Percentiles rank a stretch among this genome's conserved stretches.
These are phyloP conservation scores for Heliothis peltigera DNA, from an alignment of 2,888 invertebrate species.

Conservation along the genomic window DNA sequence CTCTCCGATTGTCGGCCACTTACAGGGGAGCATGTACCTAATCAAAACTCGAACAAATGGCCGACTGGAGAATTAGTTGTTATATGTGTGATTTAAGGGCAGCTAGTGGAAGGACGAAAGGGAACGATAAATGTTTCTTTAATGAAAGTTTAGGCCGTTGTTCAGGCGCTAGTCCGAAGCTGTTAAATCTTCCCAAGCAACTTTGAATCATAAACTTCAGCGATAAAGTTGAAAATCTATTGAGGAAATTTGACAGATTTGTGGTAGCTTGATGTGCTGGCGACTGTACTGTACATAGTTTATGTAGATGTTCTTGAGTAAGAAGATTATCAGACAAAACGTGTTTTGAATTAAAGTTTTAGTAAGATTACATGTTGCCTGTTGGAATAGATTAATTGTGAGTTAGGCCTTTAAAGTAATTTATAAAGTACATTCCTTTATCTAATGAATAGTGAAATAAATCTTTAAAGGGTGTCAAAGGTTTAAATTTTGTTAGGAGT, in stretches of 20 bases:
- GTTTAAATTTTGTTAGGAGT: too few species aligned
- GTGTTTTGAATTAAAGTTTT: constrained; percentile 23
- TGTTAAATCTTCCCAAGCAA: too few species aligned
- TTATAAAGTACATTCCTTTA: too few species aligned
- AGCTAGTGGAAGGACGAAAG: constrained; percentile 53
- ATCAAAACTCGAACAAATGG: constrained; percentile 64
- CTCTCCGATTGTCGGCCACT: constrained; percentile 68
- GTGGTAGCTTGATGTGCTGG: too few species aligned
- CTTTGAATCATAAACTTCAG: too few species aligned
- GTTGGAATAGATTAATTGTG: too few species aligned
- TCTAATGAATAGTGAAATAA: too few species aligned
- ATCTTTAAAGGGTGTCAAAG: too few species aligned
- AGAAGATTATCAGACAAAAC: constrained; percentile 18
- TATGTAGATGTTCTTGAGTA: constrained; percentile 44
- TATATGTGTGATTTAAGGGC: constrained; percentile 59
- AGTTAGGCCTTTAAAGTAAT: too few species aligned
- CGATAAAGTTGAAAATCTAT: too few species aligned
- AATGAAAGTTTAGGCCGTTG: constrained; percentile 51
- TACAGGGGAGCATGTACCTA: constrained; percentile 60
- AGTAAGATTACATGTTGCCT: not conserved
- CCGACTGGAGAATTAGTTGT: constrained; percentile 56
- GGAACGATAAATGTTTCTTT: constrained; percentile 61
- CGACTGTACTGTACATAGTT: constrained; percentile 50
- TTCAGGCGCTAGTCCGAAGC: too few species aligned
- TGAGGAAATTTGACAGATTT: too few species aligned